phyloP scores from a whole-genome alignment of 2,797 vertebrate genomes.

The Apogon hyalosoma region DNA sequence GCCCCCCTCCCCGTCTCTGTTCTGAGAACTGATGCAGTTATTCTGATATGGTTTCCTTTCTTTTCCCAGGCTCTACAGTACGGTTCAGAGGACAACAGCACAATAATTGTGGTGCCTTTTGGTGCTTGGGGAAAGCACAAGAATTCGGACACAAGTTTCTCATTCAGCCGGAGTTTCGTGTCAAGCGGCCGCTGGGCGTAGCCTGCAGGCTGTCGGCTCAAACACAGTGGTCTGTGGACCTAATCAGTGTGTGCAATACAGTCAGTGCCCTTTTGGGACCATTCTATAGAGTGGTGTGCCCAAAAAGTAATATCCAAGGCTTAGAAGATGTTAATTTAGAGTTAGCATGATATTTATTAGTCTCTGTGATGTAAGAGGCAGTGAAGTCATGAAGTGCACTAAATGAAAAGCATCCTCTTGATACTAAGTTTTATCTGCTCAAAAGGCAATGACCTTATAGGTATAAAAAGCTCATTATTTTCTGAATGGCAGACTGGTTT shows the following conservation, averaged over 20 bases:
- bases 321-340: constrained; percentile 38
- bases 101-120: constrained; percentile 93
- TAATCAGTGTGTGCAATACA: constrained; percentile 79
- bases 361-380: constrained; percentile 24
- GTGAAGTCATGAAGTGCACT: constrained; percentile 51
- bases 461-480: constrained; percentile 32
- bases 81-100: constrained; percentile 96
- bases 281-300: constrained; percentile 28
- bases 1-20: no score
- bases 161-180: constrained; percentile 95
- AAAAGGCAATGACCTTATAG: constrained; percentile 39
- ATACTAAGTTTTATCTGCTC: constrained; percentile 28
- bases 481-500: constrained; percentile 29
- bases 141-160: constrained; percentile 89
- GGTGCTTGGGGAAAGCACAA: constrained; percentile 97
- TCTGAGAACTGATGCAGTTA: no score
- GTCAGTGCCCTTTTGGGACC: constrained; percentile 41
- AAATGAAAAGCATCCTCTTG: constrained; percentile 37
- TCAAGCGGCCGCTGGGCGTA: constrained; percentile 96
- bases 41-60: neutral
- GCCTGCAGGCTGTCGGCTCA: constrained; percentile 30
- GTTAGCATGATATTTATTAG: constrained; percentile 44
- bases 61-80: constrained; percentile 91
- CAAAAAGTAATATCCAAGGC: constrained; percentile 21
- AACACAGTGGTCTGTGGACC: constrained; percentile 41